Percentiles rank a stretch among this genome's conserved stretches.
Conservation (phyloP, 2,888 invertebrate species). For the Synergus japonicus region DNA sequence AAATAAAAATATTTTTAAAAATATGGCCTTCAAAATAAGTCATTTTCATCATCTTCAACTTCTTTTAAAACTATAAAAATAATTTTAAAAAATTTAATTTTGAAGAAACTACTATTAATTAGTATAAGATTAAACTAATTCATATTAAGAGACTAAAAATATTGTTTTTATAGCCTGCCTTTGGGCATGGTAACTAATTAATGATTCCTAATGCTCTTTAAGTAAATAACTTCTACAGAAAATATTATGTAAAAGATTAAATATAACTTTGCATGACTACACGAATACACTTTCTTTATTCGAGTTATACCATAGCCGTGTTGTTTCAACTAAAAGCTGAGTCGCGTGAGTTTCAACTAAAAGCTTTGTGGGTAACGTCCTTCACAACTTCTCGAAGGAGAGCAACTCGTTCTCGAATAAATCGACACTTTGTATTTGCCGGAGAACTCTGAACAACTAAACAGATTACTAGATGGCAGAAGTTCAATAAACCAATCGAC, state of each 20-base stretch:
- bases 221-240: neutral
- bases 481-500: conserved; percentile 35
- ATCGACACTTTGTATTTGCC: conserved; percentile 32
- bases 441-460: conserved; percentile 13
- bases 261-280: neutral
- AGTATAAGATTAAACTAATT: too few relatives aligned
- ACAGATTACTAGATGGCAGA: conserved; percentile 15
- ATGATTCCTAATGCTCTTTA: neutral
- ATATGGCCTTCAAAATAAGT: neutral
- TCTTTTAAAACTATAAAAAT: too few relatives aligned
- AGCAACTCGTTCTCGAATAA: conserved; percentile 14
- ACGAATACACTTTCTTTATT: neutral
- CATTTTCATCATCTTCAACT: too few relatives aligned
- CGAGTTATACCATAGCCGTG: conserved; percentile 20
- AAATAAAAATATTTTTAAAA: conserved; percentile 56
- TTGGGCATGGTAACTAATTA: neutral
- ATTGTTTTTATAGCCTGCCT: neutral
- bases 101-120: too few relatives aligned
- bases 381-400: conserved; percentile 19
- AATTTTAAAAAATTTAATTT: too few relatives aligned
- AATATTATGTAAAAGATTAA: neutral
- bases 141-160: neutral
- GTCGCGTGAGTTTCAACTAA: conserved; percentile 36
- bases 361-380: conserved; percentile 28
- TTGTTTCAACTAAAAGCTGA: conserved; percentile 36